Evolutionary conservation across 2,113 vertebrate species (phyloP).

Genomic region (Excalfactoria chinensis): DNA sequence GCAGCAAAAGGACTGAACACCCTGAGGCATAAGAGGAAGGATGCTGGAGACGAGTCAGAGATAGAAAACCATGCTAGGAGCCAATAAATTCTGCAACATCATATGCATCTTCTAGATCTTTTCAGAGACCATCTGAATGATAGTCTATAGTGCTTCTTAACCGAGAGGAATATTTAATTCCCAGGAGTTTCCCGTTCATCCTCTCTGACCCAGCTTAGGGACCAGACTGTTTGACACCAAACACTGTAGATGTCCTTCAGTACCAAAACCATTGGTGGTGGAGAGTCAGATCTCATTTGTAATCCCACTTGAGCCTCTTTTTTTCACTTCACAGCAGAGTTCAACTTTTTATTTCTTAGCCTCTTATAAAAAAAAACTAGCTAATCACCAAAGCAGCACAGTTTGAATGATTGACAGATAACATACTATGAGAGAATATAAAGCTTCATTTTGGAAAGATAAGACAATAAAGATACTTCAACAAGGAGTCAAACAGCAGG

Average conservation of each 20-base stretch:
- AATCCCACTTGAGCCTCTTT: background rate
- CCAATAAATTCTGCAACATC: background rate
- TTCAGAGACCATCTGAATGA: background rate
- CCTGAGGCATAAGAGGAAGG: background rate
- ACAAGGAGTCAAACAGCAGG: background rate
- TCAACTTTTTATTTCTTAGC: slow-evolving; percentile 2
- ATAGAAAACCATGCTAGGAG: background rate
- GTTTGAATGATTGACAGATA: background rate
- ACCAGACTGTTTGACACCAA: background rate
- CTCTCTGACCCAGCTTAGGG: background rate
- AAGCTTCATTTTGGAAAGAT: background rate
- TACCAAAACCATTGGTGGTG: background rate
- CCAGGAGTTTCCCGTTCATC: background rate
- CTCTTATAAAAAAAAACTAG: background rate
- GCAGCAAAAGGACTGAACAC: background rate
- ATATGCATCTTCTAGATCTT: background rate
- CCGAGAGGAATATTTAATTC: background rate
- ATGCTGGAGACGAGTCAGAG: background rate
- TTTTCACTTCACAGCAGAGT: background rate
- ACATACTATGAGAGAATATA: background rate
- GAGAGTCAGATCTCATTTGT: background rate
- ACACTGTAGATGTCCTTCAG: background rate
- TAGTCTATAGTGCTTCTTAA: background rate
- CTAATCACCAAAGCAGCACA: background rate
- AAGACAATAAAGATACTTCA: slow-evolving; percentile 17